These are phyloP conservation scores for Tetranychus truncatus DNA, from an alignment of 2,888 invertebrate genomes.

Conservation along the genomic window DNA sequence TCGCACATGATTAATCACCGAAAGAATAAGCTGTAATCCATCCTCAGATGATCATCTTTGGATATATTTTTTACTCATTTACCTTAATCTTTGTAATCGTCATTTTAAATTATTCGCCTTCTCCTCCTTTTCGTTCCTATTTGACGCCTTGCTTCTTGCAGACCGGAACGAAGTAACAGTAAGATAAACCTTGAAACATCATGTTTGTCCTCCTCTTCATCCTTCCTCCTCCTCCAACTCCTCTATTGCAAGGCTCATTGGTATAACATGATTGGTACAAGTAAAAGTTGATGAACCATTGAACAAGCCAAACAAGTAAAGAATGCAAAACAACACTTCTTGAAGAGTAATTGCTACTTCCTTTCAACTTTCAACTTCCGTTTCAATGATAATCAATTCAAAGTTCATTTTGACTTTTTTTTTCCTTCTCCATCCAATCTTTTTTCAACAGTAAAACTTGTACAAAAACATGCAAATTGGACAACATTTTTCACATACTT, in stretches of 20 bases:
- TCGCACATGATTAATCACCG: neutral
- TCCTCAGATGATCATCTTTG: neutral
- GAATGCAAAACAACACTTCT: neutral
- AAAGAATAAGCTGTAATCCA: neutral
- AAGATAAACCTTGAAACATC: neutral
- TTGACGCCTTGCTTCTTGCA: neutral
- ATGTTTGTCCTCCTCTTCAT: neutral
- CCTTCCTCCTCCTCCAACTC: neutral
- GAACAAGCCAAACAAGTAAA: neutral
- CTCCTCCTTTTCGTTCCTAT: neutral
- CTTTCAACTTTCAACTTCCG: neutral
- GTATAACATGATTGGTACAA: neutral
- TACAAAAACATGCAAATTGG: neutral
- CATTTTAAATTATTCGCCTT: no score
- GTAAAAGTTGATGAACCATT: neutral
- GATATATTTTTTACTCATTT: neutral
- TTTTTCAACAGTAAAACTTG: neutral
- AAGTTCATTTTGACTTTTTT: neutral
- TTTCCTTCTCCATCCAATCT: no score
- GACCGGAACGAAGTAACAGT: neutral
- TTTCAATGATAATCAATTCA: neutral
- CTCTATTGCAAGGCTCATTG: neutral
- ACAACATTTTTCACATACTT: neutral
- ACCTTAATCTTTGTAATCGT: neutral
- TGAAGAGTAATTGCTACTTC: neutral